Base-by-base conservation (phyloP, 2,797 vertebrate species). In the Forpus xanthops region DNA sequence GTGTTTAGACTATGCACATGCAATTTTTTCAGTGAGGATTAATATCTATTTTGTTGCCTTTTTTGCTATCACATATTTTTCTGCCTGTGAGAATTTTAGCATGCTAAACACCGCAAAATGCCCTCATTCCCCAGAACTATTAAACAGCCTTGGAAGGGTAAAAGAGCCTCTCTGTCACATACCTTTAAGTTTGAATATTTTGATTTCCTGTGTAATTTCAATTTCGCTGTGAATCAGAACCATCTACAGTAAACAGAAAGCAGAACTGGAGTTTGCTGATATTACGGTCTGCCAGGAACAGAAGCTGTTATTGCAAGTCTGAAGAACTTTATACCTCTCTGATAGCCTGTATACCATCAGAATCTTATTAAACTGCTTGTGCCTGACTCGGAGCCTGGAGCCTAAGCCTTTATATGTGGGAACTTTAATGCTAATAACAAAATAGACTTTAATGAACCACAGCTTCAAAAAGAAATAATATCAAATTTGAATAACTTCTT, bases 201-300 rank as follows among this genome's bases (percentile, higher is more conserved):
- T 90, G 74, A 96, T 97, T 97, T 97, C 82, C 95, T 96, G 84
- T 96, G 93, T 95, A 96, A 97, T 97, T 97, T 97, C 96, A 96
- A 97, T 97, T 93, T 96, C 0, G 37, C 96, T 97, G 83, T 94
- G 92, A 96, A 97, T 96, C 91, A 97, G 95, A 97, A 96, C 76
- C 90, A 97, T 97, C 96, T 95, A 93, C 79, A 82, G 78, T 88
- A 96, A 97, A 96, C 85, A 97, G 95, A 97, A 97, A 88, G 66
- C 30, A 41, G 94, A 96, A 94, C 85, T 94, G 77, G 65, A 74
- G 85, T 95, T 95, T 95, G 94, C 95, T 97, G 95, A 95, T 97
- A 93, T 60, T 95, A 82, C 81, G 84, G 87, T 88, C 77, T 96
- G 80, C 81, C 92, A 95, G 95, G 60, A 96, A 91, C 81, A 87